These are phyloP conservation scores for Hypomesus transpacificus DNA, from an alignment of 2,113 vertebrate genomes.

Conservation along the genomic window DNA sequence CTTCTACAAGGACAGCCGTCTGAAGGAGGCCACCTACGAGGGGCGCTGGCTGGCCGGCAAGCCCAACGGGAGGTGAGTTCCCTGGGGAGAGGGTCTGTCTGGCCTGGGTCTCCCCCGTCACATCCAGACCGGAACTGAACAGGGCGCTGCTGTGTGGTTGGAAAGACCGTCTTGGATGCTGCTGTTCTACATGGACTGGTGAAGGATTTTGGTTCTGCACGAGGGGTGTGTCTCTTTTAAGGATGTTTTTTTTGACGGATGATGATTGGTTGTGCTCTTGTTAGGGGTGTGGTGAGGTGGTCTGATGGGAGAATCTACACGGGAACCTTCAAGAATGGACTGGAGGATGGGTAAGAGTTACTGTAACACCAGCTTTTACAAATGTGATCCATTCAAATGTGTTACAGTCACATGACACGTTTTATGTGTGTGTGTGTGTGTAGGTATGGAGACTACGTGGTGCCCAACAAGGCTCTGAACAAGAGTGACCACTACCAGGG, in stretches of 20 bases:
- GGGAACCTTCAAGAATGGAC: slow-evolving; percentile 87
- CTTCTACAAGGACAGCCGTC: slow-evolving; percentile 91
- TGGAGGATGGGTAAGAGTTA: slow-evolving; percentile 87
- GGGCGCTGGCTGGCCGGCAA: slow-evolving; percentile 91
- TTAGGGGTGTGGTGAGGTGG: slow-evolving; percentile 90
- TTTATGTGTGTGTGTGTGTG: not conserved
- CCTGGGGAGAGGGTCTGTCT: not conserved
- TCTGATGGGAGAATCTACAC: slow-evolving; percentile 88
- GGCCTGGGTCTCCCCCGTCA: not conserved
- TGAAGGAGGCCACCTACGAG: slow-evolving; percentile 88
- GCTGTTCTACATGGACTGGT: too few relatives aligned
- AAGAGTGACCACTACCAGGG: slow-evolving; percentile 90
- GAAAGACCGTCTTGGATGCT: not conserved
- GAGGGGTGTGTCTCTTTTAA: too few relatives aligned
- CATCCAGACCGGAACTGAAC: not conserved
- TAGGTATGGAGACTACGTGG: slow-evolving; percentile 86
- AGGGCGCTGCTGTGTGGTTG: not conserved
- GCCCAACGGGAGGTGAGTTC: slow-evolving; percentile 87
- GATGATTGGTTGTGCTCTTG: not conserved
- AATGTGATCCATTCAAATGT: not conserved
- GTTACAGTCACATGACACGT: not conserved
- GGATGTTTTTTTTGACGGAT: not conserved
- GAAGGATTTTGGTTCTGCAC: too few relatives aligned
- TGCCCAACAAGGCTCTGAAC: slow-evolving; percentile 81
- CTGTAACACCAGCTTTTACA: not conserved